Percentiles rank a stretch among this genome's conserved stretches.
Evolutionary conservation across 2,113 vertebrate genomes (phyloP).

Genomic region (Pontoporia blainvillei): DNA sequence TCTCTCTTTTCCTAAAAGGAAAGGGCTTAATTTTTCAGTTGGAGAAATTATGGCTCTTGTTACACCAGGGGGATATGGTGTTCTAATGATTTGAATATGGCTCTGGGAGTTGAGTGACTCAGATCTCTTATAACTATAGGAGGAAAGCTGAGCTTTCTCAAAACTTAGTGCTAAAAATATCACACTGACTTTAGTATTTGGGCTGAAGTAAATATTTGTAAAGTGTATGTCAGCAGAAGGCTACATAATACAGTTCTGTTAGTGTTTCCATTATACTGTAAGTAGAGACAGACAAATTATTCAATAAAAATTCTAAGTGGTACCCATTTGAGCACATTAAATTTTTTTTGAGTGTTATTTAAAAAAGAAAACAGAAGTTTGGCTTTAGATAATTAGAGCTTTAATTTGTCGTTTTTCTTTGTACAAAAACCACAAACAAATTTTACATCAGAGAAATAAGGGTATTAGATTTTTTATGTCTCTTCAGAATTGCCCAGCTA

Average conservation of each 20-base stretch:
- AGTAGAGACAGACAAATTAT: neutral
- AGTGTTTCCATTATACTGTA: conserved; percentile 14
- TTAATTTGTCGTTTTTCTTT: conserved; percentile 18
- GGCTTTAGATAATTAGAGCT: neutral
- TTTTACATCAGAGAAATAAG: conserved; percentile 14
- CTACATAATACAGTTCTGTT: neutral
- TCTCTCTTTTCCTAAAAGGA: neutral
- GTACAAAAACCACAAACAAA: neutral
- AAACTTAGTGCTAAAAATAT: conserved; percentile 29
- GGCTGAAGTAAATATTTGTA: neutral
- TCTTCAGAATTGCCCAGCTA: neutral
- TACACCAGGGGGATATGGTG: neutral
- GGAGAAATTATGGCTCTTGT: conserved; percentile 30
- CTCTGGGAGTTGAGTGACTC: conserved; percentile 26
- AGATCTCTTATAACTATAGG: conserved; percentile 11
- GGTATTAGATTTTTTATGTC: conserved; percentile 3
- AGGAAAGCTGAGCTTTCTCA: neutral
- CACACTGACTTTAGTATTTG: neutral
- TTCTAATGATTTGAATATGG: conserved; percentile 15
- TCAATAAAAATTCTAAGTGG: conserved; percentile 32
- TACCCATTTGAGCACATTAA: neutral
- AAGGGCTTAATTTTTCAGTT: conserved; percentile 15
- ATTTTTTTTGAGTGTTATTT: conserved; percentile 6
- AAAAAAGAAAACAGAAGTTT: neutral
- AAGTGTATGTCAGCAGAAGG: neutral